Evolutionary conservation across 1,140 invertebrate genomes (phyloP).

Genomic region (Sitophilus oryzae): DNA sequence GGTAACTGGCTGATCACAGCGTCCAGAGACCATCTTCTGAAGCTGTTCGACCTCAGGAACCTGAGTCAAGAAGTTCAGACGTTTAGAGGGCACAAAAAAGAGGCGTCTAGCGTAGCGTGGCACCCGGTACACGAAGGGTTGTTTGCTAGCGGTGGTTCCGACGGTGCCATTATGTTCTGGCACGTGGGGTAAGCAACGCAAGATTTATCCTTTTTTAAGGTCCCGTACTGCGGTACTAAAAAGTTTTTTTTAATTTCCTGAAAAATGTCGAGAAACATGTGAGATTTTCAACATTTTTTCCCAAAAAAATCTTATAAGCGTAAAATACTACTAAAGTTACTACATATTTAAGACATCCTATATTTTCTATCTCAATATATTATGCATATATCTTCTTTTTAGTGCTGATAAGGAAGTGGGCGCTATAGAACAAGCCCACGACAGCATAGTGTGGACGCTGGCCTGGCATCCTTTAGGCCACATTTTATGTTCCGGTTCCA

Average conservation of each 20-base stretch:
- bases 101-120: slow-evolving; percentile 95
- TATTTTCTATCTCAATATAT: too few species aligned
- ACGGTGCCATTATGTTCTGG: slow-evolving; percentile 98
- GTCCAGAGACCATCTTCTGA: slow-evolving; percentile 94
- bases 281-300: too few species aligned
- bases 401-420: slow-evolving; percentile 97
- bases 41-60: slow-evolving; percentile 97
- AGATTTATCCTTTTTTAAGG: too few species aligned
- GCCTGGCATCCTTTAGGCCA: slow-evolving; percentile 99
- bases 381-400: too few species aligned
- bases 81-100: slow-evolving; percentile 97
- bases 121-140: slow-evolving; percentile 95
- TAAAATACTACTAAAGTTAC: too few species aligned
- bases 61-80: slow-evolving; percentile 89
- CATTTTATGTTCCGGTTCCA: slow-evolving; percentile 95
- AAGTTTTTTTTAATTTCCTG: too few species aligned
- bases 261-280: too few species aligned
- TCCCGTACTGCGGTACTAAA: neutral
- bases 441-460: slow-evolving; percentile 97
- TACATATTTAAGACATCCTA: too few species aligned
- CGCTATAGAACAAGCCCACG: slow-evolving; percentile 95
- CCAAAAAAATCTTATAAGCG: too few species aligned
- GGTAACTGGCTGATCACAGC: slow-evolving; percentile 99
- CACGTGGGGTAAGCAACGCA: slow-evolving; percentile 92
- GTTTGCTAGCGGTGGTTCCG: slow-evolving; percentile 94